Conservation (phyloP, 2,888 invertebrate genomes). For the Lycaena phlaeas region DNA sequence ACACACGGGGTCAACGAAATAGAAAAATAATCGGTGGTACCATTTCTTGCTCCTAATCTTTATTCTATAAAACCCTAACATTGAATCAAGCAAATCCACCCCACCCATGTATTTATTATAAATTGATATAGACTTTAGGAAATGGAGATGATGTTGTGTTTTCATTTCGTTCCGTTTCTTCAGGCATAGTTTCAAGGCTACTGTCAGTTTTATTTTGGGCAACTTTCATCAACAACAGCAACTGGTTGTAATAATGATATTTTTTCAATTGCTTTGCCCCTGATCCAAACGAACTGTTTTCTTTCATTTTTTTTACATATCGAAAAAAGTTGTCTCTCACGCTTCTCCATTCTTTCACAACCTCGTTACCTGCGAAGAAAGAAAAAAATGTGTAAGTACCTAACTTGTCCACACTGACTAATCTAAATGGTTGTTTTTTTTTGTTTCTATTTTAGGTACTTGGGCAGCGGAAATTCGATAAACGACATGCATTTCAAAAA, state of each 20-base stretch:
- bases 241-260: constrained; percentile 22
- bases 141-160: constrained; percentile 19
- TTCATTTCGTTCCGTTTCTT: constrained; percentile 21
- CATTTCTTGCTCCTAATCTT: no score
- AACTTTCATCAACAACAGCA: constrained; percentile 19
- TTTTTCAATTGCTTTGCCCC: constrained; percentile 22
- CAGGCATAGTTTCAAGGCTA: constrained; percentile 19
- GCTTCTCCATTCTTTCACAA: constrained; percentile 24
- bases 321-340: constrained; percentile 23
- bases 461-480: constrained; percentile 23
- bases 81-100: no score
- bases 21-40: no score
- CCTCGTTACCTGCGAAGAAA: constrained; percentile 24
- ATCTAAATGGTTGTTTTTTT: constrained; percentile 17
- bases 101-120: no score
- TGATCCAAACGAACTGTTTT: constrained; percentile 24
- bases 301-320: constrained; percentile 23
- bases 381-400: constrained; percentile 10
- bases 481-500: constrained; percentile 22
- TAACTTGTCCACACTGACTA: constrained; percentile 10
- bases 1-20: no score
- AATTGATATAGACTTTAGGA: no score
- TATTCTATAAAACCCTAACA: no score
- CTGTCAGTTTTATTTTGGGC: constrained; percentile 20
- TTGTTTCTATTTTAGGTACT: constrained; percentile 19